Evolutionary conservation across 2,113 vertebrate species (phyloP), one percentile per base, ranked within the genome.

Genomic region (Chionodraco myersi): DNA sequence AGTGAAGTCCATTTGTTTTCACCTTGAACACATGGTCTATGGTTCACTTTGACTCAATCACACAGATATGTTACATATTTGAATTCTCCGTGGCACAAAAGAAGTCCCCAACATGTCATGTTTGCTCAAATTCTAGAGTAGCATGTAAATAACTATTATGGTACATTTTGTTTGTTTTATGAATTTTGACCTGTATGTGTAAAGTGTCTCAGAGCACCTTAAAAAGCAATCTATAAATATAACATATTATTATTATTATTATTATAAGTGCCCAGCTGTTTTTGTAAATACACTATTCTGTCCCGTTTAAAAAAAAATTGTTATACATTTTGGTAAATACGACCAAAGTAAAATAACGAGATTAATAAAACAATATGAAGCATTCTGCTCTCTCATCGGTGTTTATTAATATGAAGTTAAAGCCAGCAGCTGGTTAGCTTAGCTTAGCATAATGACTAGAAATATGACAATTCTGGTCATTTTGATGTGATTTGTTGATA

Each of bases 401-500:
- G 47, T 10, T 1, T 2, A 13, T 16, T 41, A 14, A 41, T 36
- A 52, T 30, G 15, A 67, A 67, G 49, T 30, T 53, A n/a, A n/a
- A 36, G 34, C 16, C 15, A 26, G 51, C 5, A 41, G 51, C 52
- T n/a, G 12, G n/a, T 57, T 47, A 57, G 21, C 67, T 63, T 63
- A 47, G 61, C 44, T 70, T 26, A 47, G 53, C 53, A 68, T 68
- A 15, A 49, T 16, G 49, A 53, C 65, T 53, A 41, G 36, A 41
- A 41, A 30, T 30, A 30, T 30, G 30, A 30, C 30, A 30, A 30
- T 30, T 30, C 3, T 30, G 36, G 56, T 66, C 72, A 56, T 79
- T 41, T 83, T 62, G 6, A 44, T 45, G 21, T 44, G 34, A 74
- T 63, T 76, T 77, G 26, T 68, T 53, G 45, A 67, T 57, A 60